Base-by-base conservation (phyloP, 2,888 invertebrate species). In the Mellilla xanthometata region DNA sequence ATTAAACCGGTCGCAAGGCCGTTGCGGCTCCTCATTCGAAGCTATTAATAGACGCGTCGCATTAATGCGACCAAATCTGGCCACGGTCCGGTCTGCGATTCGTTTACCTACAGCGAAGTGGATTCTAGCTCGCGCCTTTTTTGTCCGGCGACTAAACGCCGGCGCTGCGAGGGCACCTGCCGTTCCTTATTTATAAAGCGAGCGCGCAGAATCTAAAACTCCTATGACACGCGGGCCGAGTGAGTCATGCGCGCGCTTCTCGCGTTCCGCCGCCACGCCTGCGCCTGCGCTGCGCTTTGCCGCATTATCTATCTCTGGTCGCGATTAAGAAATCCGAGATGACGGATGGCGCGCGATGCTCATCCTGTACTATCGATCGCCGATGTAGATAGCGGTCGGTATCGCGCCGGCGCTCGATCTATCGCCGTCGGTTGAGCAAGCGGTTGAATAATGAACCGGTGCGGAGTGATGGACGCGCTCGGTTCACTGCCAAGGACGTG, bases 401-500 rank as follows among this genome's bases (percentile, higher is more conserved):
- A 49, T 50, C 52, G 56, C n/a, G n/a, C n/a, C n/a, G n/a, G 23
- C 46, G 61, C 49, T 52, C 60, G 52, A 62, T 60, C 62, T 54
- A 61, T 57, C 55, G 60, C 57, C 52, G 63, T 60, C 57, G 60
- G 69, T 79, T 78, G 79, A 65, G 80, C 71, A 76, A 78, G 63
- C 64, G 62, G 60, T 69, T 79, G 76, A 78, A 73, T 79, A 76
- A 81, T 75, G 70, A n/a, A 68, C 68, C 63, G 65, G 60, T 65
- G 57, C 58, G 68, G 55, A 67, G 60, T 73, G 72, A 76, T 71
- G 75, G 69, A 76, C 72, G 71, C 64, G 67, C 66, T 68, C 65
- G 69, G 67, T 76, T 78, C 81, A 81, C 66, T 80, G 80, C 73
- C 81, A 81, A 81, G 80, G 81, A 80, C 81, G 80, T 66, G 67